Conservation (phyloP, 2,797 vertebrate genomes). For the Enteromius treurensis region DNA sequence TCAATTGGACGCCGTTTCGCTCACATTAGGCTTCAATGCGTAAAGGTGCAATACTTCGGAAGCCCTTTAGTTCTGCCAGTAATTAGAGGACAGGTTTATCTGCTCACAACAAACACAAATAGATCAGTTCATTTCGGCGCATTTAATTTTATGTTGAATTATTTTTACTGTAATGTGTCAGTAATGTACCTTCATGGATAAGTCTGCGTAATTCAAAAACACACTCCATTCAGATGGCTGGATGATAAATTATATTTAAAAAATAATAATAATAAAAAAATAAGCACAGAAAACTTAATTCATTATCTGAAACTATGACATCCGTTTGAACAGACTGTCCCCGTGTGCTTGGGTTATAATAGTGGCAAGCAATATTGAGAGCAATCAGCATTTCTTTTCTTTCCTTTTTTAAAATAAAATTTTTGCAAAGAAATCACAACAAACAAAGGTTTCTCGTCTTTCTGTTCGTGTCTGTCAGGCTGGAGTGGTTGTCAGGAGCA, state of each 20-base stretch:
- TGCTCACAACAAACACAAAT: slow-evolving; percentile 12
- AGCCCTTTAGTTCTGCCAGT: not conserved
- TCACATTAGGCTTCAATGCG: slow-evolving; percentile 10
- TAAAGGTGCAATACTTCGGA: not conserved
- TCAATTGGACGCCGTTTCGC: slow-evolving; percentile 29
- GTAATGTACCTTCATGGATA: not conserved
- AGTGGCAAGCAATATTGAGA: not conserved
- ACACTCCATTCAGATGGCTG: not conserved
- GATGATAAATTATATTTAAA: not conserved
- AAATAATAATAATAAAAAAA: not conserved
- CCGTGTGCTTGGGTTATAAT: not conserved
- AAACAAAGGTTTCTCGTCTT: not conserved
- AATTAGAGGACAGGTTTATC: slow-evolving; percentile 15
- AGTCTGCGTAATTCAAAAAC: not conserved
- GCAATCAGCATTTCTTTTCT: not conserved
- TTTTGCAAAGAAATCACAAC: not conserved
- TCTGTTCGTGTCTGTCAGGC: not conserved
- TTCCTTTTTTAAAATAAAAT: not conserved
- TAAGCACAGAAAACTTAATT: not conserved
- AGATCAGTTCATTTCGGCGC: not conserved
- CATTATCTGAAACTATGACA: not conserved
- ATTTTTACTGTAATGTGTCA: not conserved
- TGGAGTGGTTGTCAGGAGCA: slow-evolving; percentile 9
- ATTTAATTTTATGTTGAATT: not conserved
- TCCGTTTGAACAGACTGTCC: not conserved